A percentile compares a stretch with the other conserved stretches of the same genome.
These are phyloP conservation scores for Protaetia brevitarsis DNA, from an alignment of 1,140 invertebrate species.

Conservation along the genomic window DNA sequence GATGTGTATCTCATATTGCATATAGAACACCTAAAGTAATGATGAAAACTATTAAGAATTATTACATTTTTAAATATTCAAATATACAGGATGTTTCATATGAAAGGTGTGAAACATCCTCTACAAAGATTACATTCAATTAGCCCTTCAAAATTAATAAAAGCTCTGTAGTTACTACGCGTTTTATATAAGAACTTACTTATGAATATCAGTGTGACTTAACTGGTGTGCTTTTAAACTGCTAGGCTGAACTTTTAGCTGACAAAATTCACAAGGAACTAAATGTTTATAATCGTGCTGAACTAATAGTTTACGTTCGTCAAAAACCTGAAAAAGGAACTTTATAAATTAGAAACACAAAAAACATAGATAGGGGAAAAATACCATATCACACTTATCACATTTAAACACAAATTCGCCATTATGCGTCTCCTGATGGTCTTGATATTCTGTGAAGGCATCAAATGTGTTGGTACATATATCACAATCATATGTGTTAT, in stretches of 20 bases:
- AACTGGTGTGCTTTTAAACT: constrained; percentile 26
- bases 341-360: not conserved
- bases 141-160: not conserved
- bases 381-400: constrained; percentile 28
- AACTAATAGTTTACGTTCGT: constrained; percentile 15
- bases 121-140: not conserved
- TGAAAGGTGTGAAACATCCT: too few relatives aligned
- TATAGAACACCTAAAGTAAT: constrained; percentile 19
- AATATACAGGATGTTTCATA: too few relatives aligned
- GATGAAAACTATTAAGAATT: not conserved
- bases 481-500: constrained; percentile 22
- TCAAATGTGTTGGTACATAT: constrained; percentile 15
- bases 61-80: too few relatives aligned
- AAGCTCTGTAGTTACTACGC: not conserved
- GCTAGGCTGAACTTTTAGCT: constrained; percentile 24
- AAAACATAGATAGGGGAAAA: not conserved
- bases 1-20: constrained; percentile 28
- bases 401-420: constrained; percentile 26
- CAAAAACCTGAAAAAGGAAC: constrained; percentile 25
- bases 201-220: constrained; percentile 28
- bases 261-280: constrained; percentile 25
- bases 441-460: constrained; percentile 24
- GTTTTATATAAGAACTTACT: constrained; percentile 24
- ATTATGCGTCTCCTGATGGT: constrained; percentile 27
- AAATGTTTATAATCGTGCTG: constrained; percentile 26